Evolutionary conservation across 2,888 invertebrate genomes (phyloP), one percentile per base, ranked within the genome.

Genomic region (Patella caerulea): DNA sequence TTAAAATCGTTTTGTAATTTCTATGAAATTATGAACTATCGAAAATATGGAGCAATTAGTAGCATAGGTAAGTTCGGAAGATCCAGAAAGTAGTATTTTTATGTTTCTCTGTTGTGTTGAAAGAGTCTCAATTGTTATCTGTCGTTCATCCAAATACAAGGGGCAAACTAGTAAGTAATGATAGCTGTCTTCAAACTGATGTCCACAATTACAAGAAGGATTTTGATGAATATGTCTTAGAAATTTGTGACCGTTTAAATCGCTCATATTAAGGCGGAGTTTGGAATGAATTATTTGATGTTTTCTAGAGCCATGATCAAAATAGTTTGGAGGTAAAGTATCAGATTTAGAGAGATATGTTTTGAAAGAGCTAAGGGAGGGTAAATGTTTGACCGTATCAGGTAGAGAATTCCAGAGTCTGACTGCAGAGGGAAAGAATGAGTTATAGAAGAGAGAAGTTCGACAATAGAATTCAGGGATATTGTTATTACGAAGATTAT

Each of bases 341-440:
- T 59, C 14, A 59, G 17, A n/a, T 59, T 17, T n/a, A n/a, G 17
- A n/a, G 19, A 59, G 11, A 59, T 17, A 59, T 15, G 9, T 59
- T 59, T 12, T 14, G 59, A 59, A 59, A 19, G 15, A 59, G 5
- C n/a, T n/a, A 59, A 59, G 17, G 7, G 59, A 59, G 19, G 19
- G 59, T 17, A n/a, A 19, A n/a, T n/a, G 59, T 59, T 59, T 59
- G 17, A n/a, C n/a, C 17, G 59, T n/a, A 59, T 59, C 19, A n/a
- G 59, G 59, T 59, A 59, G 15, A 59, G 17, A n/a, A 59, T 59
- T 59, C 59, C 59, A 59, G n/a, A n/a, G n/a, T 59, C 59, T 59
- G 59, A 59, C 19, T 19, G 59, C 19, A n/a, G 11, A 59, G n/a
- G 59, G 59, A 17, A 59, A 59, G 19, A 59, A 59, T 15, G 15